Evolutionary conservation across 2,888 invertebrate species (phyloP), one percentile per base, ranked within the genome.

Genomic region (Rhagonycha fulva): DNA sequence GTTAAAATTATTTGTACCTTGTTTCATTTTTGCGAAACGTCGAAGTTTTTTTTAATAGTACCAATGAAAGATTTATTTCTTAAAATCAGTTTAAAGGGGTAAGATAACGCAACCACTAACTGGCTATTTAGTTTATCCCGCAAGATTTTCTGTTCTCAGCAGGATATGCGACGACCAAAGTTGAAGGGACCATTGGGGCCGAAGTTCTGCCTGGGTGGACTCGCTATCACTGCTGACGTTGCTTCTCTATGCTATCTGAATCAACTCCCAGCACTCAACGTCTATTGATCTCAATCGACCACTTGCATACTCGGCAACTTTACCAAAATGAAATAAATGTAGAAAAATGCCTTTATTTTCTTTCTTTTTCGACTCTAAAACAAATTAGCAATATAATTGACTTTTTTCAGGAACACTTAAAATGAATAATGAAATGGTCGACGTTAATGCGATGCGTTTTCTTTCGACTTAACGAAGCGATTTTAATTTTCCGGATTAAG

Each of bases 191-290:
- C 72, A 76, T 76, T 70, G 71, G 68, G 71, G 74, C 60, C 71
- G 61, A 70, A 69, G 75, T 77, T 77, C 72, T 70, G 77, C 77
- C 75, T 75, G 74, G 70, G 23, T 67, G 72, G 70, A 72, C 77
- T 68, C 75, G 75, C 78, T 78, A 78, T 78, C 75, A 74, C 66
- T 78, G 78, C 78, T 78, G 78, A 78, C 78, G 76, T 63, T 76
- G 78, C 77, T 75, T 14, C 74, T 74, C 62, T 61, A 19, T 70
- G 73, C 71, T 78, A 78, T 78, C 76, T 76, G 78, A 78, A 78
- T 78, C 76, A 72, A 75, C 78, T 75, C 70, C 63, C 68, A 68
- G 78, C 75, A 72, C 78, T 78, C 78, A 76, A 73, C 78, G 71
- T 78, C 71, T 78, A 78, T 78, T 78, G 78, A 78, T 78, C 78